These are phyloP conservation scores for Muraenolepis orangiensis DNA, from an alignment of 2,797 vertebrate species.

Conservation along the genomic window DNA sequence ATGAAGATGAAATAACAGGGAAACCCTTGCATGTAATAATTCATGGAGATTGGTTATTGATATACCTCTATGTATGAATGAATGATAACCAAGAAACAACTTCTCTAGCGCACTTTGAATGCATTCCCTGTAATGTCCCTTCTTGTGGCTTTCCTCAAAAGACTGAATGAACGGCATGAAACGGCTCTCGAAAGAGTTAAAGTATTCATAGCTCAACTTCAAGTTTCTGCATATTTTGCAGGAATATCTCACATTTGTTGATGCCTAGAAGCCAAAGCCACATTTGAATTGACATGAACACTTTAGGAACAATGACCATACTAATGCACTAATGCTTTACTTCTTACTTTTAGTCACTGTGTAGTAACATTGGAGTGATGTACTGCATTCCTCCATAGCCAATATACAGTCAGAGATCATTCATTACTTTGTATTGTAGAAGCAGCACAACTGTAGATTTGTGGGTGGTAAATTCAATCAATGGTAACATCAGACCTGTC, in stretches of 20 bases:
- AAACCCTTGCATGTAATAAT: conserved; percentile 5
- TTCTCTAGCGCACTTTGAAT: neutral
- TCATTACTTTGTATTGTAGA: neutral
- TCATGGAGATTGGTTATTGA: conserved; percentile 7
- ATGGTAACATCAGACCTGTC: neutral
- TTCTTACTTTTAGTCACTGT: neutral
- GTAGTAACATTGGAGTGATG: neutral
- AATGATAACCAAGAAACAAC: neutral
- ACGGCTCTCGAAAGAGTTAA: neutral
- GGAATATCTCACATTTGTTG: no score
- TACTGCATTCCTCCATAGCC: neutral
- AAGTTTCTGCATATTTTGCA: neutral
- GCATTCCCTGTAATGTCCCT: neutral
- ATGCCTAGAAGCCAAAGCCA: neutral
- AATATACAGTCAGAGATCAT: neutral
- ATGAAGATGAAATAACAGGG: conserved; percentile 18
- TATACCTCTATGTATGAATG: neutral
- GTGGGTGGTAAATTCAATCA: neutral
- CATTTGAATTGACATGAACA: neutral
- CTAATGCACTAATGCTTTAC: neutral
- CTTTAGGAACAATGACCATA: neutral
- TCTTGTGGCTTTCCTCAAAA: neutral
- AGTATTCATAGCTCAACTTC: neutral
- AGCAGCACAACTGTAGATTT: neutral
- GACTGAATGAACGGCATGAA: neutral